These are phyloP conservation scores for Drosophila lini DNA, from an alignment of 1,140 invertebrate genomes.

Conservation along the genomic window DNA sequence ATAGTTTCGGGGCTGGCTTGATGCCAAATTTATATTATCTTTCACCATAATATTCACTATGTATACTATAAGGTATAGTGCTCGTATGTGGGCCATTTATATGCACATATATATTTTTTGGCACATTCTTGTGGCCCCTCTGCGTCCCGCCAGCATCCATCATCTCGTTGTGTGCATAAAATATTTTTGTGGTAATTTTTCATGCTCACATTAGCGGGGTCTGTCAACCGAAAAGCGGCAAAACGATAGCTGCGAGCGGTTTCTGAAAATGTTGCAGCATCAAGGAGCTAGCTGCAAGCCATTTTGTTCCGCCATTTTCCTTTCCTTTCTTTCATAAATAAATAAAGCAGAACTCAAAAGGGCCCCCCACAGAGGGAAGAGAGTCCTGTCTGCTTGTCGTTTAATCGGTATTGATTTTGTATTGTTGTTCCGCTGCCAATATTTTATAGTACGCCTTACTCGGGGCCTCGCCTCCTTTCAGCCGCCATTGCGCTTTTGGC, in stretches of 20 bases:
- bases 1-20: slow-evolving; percentile 26
- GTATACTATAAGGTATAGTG: slow-evolving; percentile 8
- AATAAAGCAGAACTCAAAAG: slow-evolving; percentile 39
- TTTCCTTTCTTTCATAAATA: slow-evolving; percentile 37
- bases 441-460: slow-evolving; percentile 70
- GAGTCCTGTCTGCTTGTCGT: slow-evolving; percentile 35
- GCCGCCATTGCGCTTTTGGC: slow-evolving; percentile 26
- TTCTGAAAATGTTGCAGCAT: slow-evolving; percentile 40
- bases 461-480: slow-evolving; percentile 41
- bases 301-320: slow-evolving; percentile 9
- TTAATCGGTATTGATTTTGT: slow-evolving; percentile 64
- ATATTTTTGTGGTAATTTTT: slow-evolving; percentile 69
- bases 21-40: slow-evolving; percentile 38
- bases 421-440: slow-evolving; percentile 57
- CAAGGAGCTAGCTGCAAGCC: slow-evolving; percentile 36
- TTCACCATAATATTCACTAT: slow-evolving; percentile 20
- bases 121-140: slow-evolving; percentile 25
- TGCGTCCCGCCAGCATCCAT: neutral
- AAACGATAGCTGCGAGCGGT: slow-evolving; percentile 18
- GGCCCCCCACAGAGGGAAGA: neutral
- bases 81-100: slow-evolving; percentile 58
- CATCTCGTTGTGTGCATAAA: slow-evolving; percentile 56
- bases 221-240: slow-evolving; percentile 17
- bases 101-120: slow-evolving; percentile 66
- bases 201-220: slow-evolving; percentile 62